phyloP scores from a whole-genome alignment of 2,113 vertebrate genomes.

The Propithecus coquereli region DNA sequence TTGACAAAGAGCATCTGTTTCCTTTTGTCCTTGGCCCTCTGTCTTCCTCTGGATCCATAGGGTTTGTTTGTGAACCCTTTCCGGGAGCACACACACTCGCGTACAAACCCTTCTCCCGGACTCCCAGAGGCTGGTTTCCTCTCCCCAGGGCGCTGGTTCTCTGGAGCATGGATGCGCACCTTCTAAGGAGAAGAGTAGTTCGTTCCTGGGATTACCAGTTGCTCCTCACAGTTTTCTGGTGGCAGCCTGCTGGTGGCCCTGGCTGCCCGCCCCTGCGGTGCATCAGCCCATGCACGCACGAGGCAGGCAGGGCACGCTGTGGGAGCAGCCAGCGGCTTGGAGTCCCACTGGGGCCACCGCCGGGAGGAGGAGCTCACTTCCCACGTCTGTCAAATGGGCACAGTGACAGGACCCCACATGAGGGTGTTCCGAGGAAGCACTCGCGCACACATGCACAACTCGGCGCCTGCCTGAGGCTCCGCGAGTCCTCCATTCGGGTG shows the following conservation, averaged over 20 bases:
- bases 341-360: background rate
- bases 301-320: fast-evolving
- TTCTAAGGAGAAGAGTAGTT: background rate
- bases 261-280: background rate
- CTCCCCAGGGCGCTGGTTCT: background rate
- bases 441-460: background rate
- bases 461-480: background rate
- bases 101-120: background rate
- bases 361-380: background rate
- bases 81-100: background rate
- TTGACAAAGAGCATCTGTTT: conserved; percentile 5
- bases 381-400: background rate
- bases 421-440: background rate
- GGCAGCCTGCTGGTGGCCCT: background rate
- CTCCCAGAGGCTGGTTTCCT: background rate
- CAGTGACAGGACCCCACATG: background rate
- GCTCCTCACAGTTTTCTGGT: background rate
- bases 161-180: fast-evolving
- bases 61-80: background rate
- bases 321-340: background rate
- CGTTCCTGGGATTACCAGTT: fast-evolving
- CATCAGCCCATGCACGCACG: no score
- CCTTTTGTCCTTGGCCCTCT: background rate
- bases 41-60: background rate
- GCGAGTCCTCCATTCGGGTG: background rate